Evolutionary conservation across 1,140 invertebrate genomes (phyloP), one percentile per base, ranked within the genome.

Genomic region (Sinella curviseta): DNA sequence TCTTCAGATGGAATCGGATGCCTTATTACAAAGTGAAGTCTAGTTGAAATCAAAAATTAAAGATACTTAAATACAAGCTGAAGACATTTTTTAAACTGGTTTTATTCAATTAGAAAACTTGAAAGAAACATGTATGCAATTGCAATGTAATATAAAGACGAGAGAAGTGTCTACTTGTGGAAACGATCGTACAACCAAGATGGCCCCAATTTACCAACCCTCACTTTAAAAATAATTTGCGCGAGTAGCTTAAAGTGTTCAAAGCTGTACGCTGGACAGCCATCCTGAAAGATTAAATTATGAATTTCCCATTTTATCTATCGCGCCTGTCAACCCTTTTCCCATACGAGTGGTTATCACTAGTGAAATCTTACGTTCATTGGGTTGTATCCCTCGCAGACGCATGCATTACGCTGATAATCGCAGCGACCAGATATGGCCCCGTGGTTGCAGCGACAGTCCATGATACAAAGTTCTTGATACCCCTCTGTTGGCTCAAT

Each of bases 181-280:
- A 3, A 26, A 26, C 24, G 14, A 14, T 70, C 28, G 65, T 70
- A 70, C 8, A 70, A 33, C 26, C 26, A 70, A 17, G 65, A 30
- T 3, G 65, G 65, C 8, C 26, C 65, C 8, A 33, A 4, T 4
- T 33, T 8, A 8, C 65, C 65, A 4, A 24, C 31, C 65, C 31
- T 70, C 8, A 70, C 26, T 30, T 33, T 70, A n/a, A 70, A 70
- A 33, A 33, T 33, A 4, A 31, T 1, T 70, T 70, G 26, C 4
- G 12, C 65, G 8, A 70, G 65, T n/a, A 70, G 2, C 26, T 31
- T 30, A 30, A 70, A 70, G 31, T 70, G 65, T 33, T 70, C 26
- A 33, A 70, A 70, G 24, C 65, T 70, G 30, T 70, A 70, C 24
- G 65, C 65, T 8, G 65, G 65, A n/a, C 65, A 70, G 2, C 65